These are phyloP conservation scores for Dromiciops gliroides DNA, from an alignment of 2,113 vertebrate species.

Conservation along the genomic window DNA sequence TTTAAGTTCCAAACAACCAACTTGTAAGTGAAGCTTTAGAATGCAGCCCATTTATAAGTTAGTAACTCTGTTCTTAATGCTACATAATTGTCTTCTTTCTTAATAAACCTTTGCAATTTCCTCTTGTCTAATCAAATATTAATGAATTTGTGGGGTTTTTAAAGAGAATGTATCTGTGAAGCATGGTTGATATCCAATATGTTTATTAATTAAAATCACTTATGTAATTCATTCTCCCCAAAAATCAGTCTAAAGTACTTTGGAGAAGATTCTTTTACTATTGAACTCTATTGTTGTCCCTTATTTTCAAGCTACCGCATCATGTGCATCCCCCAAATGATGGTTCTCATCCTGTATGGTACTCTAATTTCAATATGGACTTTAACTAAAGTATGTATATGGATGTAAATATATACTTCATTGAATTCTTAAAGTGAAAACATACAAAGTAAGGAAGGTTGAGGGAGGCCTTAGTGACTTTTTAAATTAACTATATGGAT, in stretches of 20 bases:
- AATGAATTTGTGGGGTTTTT: background rate
- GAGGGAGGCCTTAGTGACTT: background rate
- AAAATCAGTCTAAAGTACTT: background rate
- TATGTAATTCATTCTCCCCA: background rate
- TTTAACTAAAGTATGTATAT: background rate
- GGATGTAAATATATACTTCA: too few species aligned
- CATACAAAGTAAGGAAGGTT: background rate
- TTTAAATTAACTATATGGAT: background rate
- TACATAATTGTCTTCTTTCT: background rate
- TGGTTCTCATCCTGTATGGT: background rate
- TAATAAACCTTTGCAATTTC: background rate
- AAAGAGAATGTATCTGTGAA: background rate
- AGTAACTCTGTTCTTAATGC: background rate
- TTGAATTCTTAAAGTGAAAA: background rate
- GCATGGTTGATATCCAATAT: background rate
- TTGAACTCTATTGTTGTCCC: background rate
- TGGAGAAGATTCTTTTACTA: background rate
- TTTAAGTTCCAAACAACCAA: background rate
- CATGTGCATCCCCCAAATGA: background rate
- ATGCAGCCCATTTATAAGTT: background rate
- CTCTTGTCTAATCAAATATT: background rate
- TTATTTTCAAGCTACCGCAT: background rate
- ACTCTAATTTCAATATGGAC: background rate
- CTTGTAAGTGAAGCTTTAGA: background rate
- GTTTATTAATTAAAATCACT: background rate